Base-by-base conservation (phyloP, 2,113 vertebrate genomes). In the Pelodiscus sinensis region DNA sequence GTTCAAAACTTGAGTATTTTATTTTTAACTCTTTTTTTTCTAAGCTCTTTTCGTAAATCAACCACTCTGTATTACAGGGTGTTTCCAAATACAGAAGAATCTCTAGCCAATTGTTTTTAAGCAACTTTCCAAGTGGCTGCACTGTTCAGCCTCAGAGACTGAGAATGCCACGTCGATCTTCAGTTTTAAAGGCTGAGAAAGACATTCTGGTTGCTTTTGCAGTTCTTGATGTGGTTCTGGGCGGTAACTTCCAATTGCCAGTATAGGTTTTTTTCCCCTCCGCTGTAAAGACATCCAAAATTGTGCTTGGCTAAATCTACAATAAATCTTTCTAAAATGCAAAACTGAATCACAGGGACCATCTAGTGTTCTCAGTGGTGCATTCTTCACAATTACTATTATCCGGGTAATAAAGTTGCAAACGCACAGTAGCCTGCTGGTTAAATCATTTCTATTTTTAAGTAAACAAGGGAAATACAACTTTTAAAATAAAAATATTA, bases 101-200 rank as follows among this genome's bases (percentile, higher is more conserved):
- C 88, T 91, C 89, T 93, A 90, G 93, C 93, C 93, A 94, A 84
- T 90, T 97, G 95, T 97, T 93, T 93, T 52, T 97, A 96, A 97
- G 95, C 94, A 97, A 96, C 95, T 96, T 98, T 96, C 93, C 81
- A 4, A 89, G 91, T 83, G 87, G 57, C 91, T 94, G 87, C 0
- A 0, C 81, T 80, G 87, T 90, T 90, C 50, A 5, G 1, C 81
- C 92, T 79, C 79, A 38, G 94, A 95, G 90, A 21, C 83, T 81
- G 95, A 88, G 96, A 97, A 92, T 97, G 98, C 98, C 98, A 98
- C 98, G 98, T 98, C 6, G 97, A 89, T 96, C 90, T 92, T 90
- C 91, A 51, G 82, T 90, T 95, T 96, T 94, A 94, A 96, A 96
- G 92, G 90, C 97, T 92, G 94, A 97, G 97, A 95, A 98, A 97